Base-by-base conservation (phyloP, 2,888 invertebrate species). In the Syrista parreyssii region DNA sequence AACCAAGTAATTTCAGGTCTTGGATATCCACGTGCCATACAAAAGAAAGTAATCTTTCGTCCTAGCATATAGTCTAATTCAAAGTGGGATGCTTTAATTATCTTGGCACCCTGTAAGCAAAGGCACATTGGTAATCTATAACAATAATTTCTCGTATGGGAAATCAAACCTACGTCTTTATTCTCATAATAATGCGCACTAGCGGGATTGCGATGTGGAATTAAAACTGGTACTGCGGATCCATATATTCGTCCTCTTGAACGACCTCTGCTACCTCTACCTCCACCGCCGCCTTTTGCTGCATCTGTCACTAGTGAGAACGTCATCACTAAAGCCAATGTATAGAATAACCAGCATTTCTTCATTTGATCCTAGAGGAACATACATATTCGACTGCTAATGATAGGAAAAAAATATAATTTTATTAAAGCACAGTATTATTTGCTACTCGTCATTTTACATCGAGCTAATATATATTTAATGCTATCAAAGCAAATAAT, bases 1-100 rank as follows among this genome's bases (percentile, higher is more conserved):
- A 94, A 95, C 96, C 96, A 96, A 55, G 95, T 96, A 77, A 96
- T 95, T 89, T 95, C 94, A 1, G 96, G 96, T 79, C 95, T 91
- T 1, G 96, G 96, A 78, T 93, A 92, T 68, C 96, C 96, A 86
- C 92, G 92, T 0, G 96, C 96, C 93, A 95, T 94, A 87, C 96
- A 96, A 88, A 96, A 95, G 87, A 96, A 95, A 9, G 95, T 94
- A 68, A 96, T 95, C 91, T 96, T 96, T 80, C 96, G 93, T 23
- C 96, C 96, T 40, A 96, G 92, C 93, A 95, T 94, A 88, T 95
- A 95, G 85, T 95, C 95, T 84, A 95, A 91, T 88, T 95, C 95
- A 89, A 95, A 95, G 87, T 95, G 95, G 12, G 95, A 95, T 2
- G 95, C 92, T 88, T 95, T 94, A 1, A 94, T 93, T 75, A 95